Base-by-base conservation (phyloP, 2,797 vertebrate species). In the Macroramphosus scolopax region DNA sequence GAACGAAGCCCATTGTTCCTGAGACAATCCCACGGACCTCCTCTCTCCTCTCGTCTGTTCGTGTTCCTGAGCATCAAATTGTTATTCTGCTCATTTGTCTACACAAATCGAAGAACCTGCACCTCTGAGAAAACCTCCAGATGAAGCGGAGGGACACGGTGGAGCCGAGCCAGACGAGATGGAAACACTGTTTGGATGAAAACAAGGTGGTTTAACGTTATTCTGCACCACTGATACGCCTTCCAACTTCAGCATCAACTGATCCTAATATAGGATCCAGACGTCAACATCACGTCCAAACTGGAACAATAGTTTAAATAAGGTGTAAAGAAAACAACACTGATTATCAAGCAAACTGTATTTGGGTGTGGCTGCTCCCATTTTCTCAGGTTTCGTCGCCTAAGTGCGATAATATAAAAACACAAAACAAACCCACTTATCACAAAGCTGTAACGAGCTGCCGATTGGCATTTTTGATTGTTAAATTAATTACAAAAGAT, bases 61-160 rank as follows among this genome's bases (percentile, higher is more conserved):
- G 6, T 11, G 12, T 11, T 33, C 31, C 14, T 14, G 12, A 5
- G 6, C 3, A 8, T 12, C 14, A 45, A 50, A 45, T 55, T 69
- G 77, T 55, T 70, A 48, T 64, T 75, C 65, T 53, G 60, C 72
- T 76, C 42, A 60, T 63, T 38, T 35, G 38, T 40, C 68, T 75
- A 13, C 62, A 63, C 47, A 54, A 77, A 76, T 74, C 52, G 74
- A 61, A 69, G 58, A 51, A 33, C 36, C 49, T 22, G 42, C 37
- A 72, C 55, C 55, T 54, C 43, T 13, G 59, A 72, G 51, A 45
- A 65, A 67, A 56, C 31, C 56, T 58, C 33, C 42, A 63, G 59
- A 78, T 72, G 57, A 78, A 67, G 60, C 24, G 18, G 37, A 39
- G 43, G 45, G 35, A 48, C 37, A 12, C 26, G 48, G 35, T 13